Evolutionary conservation across 2,888 invertebrate species (phyloP).

Genomic region (Heteromurus nitidus): DNA sequence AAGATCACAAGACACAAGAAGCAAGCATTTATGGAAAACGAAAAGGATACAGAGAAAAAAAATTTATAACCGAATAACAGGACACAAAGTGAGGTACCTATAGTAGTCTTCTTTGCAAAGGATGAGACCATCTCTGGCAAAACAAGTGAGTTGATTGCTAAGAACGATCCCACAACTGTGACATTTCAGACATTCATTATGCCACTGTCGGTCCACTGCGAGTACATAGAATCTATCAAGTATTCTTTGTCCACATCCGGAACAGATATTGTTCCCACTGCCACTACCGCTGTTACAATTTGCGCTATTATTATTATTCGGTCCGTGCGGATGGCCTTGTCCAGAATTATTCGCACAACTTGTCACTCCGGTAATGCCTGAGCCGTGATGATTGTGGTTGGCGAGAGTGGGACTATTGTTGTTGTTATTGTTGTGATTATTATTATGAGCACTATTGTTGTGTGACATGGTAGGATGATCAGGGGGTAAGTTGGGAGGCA

Average conservation of each 20-base stretch:
- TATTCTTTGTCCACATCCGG: slow-evolving; percentile 80
- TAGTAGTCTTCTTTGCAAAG: slow-evolving; percentile 97
- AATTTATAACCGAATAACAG: too few relatives aligned
- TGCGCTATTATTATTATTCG: slow-evolving; percentile 51
- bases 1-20: too few relatives aligned
- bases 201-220: slow-evolving; percentile 93
- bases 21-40: too few relatives aligned
- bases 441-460: slow-evolving; percentile 37
- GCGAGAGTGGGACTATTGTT: slow-evolving; percentile 49
- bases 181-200: slow-evolving; percentile 78
- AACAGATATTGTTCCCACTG: slow-evolving; percentile 67
- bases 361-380: slow-evolving; percentile 54
- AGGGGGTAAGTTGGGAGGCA: slow-evolving; percentile 52
- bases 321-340: slow-evolving; percentile 57
- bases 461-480: slow-evolving; percentile 54
- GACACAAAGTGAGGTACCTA: slow-evolving; percentile 81
- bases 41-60: too few relatives aligned
- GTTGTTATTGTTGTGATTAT: slow-evolving; percentile 45
- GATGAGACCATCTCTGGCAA: slow-evolving; percentile 90
- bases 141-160: slow-evolving; percentile 91
- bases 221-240: slow-evolving; percentile 81
- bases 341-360: slow-evolving; percentile 58
- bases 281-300: slow-evolving; percentile 51
- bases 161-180: slow-evolving; percentile 80
- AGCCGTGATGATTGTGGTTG: slow-evolving; percentile 59